Percentiles rank a stretch among this genome's conserved stretches.
Conservation (phyloP, 1,140 invertebrate genomes). For the Trachymyrmex cornetzi region DNA sequence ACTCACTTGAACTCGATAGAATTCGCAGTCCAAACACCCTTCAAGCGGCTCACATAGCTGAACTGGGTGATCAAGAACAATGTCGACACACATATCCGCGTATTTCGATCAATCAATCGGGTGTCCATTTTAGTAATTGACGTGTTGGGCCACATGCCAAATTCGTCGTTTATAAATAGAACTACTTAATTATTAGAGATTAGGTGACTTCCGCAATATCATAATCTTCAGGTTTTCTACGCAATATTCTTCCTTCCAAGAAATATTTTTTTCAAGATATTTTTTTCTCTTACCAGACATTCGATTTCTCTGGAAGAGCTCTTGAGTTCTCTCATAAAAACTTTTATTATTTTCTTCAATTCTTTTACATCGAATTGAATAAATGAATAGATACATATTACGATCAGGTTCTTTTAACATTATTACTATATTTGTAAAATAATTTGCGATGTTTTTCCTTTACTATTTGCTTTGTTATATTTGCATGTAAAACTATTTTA, state of each 20-base stretch:
- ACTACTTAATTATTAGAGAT: constrained; percentile 56
- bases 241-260: no score
- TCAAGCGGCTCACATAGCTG: constrained; percentile 22
- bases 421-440: neutral
- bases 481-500: neutral
- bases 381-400: constrained; percentile 43
- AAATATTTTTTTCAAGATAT: neutral
- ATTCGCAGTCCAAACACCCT: constrained; percentile 54
- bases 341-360: constrained; percentile 17
- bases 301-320: constrained; percentile 6
- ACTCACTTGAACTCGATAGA: constrained; percentile 61
- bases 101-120: constrained; percentile 66
- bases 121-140: constrained; percentile 58
- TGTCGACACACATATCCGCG: constrained; percentile 50
- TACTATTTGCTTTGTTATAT: neutral
- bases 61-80: constrained; percentile 32
- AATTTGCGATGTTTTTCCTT: neutral
- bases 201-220: neutral
- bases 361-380: constrained; percentile 24
- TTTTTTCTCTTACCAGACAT: neutral
- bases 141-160: constrained; percentile 28
- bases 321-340: constrained; percentile 1
- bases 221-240: neutral
- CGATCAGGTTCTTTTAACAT: neutral
- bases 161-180: constrained; percentile 25